phyloP scores from a whole-genome alignment of 2,797 vertebrate genomes.

The Mallotus villosus region DNA sequence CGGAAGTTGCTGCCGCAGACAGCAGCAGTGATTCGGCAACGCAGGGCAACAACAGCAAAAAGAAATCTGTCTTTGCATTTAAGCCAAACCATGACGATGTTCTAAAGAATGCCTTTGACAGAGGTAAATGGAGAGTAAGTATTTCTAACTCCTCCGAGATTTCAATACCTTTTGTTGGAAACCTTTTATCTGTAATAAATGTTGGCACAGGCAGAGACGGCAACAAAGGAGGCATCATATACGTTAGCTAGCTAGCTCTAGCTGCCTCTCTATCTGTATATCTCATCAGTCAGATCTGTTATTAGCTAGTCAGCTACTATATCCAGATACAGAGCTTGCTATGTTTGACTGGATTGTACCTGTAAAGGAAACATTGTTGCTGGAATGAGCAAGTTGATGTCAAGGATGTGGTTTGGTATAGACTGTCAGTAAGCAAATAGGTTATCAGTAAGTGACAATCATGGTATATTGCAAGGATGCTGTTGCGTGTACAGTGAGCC shows the following conservation, averaged over 20 bases:
- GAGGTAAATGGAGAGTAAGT: slow-evolving; percentile 79
- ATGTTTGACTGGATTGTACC: neutral
- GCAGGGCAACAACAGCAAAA: slow-evolving; percentile 64
- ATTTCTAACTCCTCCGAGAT: slow-evolving; percentile 41
- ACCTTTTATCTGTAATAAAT: slow-evolving; percentile 43
- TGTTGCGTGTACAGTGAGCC: neutral
- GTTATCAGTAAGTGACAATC: neutral
- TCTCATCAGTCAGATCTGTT: slow-evolving; percentile 50
- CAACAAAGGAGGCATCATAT: slow-evolving; percentile 76
- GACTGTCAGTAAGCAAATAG: neutral
- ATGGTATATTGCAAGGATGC: neutral
- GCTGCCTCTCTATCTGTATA: slow-evolving; percentile 45
- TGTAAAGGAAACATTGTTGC: neutral
- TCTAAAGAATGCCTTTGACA: slow-evolving; percentile 72
- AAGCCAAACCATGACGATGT: slow-evolving; percentile 69
- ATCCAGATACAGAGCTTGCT: neutral
- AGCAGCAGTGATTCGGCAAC: slow-evolving; percentile 83
- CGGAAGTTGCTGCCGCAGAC: slow-evolving; percentile 81
- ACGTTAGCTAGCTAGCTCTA: slow-evolving; percentile 41
- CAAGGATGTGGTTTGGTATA: neutral
- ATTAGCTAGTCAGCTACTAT: neutral
- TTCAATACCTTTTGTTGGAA: slow-evolving; percentile 24
- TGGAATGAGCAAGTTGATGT: neutral
- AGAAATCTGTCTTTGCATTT: slow-evolving; percentile 67
- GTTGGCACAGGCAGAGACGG: slow-evolving; percentile 56